These are phyloP conservation scores for Chloroceryle amazona DNA, from an alignment of 2,797 vertebrate species.

Conservation along the genomic window DNA sequence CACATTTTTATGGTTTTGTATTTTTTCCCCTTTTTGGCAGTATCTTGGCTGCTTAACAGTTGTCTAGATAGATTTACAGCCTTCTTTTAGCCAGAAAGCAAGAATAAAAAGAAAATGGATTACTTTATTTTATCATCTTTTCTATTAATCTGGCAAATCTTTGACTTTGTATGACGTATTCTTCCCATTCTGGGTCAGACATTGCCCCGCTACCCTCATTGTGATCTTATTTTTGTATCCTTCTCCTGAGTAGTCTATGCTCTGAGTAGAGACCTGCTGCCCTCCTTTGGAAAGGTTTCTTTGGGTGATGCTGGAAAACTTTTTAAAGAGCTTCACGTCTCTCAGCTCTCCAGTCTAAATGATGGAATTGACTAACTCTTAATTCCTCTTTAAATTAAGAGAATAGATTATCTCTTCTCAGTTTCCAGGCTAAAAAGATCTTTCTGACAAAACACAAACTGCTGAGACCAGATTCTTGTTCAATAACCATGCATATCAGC, in stretches of 20 bases:
- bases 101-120: neutral
- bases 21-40: neutral
- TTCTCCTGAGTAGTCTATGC: neutral
- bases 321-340: neutral
- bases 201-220: neutral
- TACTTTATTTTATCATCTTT: neutral
- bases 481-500: neutral
- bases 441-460: conserved; percentile 4
- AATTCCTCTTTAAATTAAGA: neutral
- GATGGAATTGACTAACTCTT: neutral
- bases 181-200: neutral
- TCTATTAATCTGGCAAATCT: neutral
- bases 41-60: neutral
- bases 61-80: neutral
- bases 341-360: neutral
- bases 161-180: neutral
- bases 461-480: neutral
- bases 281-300: neutral
- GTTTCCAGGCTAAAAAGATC: conserved; percentile 11
- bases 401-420: neutral
- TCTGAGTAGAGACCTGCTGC: neutral
- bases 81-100: neutral
- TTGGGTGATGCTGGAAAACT: neutral
- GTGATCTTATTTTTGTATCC: neutral
- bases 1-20: neutral